A percentile compares a stretch with the other conserved stretches of the same genome.
phyloP scores from a whole-genome alignment of 2,888 invertebrate species.

The Pseudococcus longispinus region DNA sequence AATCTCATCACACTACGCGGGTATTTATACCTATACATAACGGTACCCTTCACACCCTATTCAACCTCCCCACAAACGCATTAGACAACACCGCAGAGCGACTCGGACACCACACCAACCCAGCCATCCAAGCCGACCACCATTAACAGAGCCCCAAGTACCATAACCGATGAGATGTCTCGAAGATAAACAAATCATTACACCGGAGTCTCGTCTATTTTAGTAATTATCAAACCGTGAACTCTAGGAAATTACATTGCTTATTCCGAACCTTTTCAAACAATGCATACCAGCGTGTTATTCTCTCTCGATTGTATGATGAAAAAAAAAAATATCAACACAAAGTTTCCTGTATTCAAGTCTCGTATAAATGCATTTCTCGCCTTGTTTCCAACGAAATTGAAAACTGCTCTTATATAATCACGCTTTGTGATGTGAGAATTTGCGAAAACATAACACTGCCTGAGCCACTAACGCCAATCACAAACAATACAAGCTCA shows the following conservation, averaged over 20 bases:
- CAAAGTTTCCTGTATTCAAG: background rate
- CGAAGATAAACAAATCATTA: constrained; percentile 16
- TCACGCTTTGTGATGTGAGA: background rate
- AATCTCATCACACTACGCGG: no score
- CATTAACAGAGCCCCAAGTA: background rate
- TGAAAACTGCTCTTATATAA: background rate
- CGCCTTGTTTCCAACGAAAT: background rate
- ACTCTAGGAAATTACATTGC: constrained; percentile 5
- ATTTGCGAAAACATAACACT: background rate
- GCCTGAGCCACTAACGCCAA: background rate
- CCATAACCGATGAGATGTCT: background rate
- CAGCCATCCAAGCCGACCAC: background rate
- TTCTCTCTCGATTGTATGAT: background rate
- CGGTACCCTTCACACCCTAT: background rate
- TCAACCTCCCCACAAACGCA: background rate
- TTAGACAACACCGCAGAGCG: background rate
- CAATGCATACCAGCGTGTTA: background rate
- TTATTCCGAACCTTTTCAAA: background rate
- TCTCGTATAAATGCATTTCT: background rate
- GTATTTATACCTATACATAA: background rate
- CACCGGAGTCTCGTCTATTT: background rate
- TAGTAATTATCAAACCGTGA: constrained; percentile 11
- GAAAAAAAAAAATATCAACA: background rate
- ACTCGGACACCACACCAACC: background rate
- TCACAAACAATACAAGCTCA: background rate